Percentiles rank a stretch among this genome's conserved stretches.
Conservation (phyloP, 2,888 invertebrate genomes). For the Pantelozetes paolii region DNA sequence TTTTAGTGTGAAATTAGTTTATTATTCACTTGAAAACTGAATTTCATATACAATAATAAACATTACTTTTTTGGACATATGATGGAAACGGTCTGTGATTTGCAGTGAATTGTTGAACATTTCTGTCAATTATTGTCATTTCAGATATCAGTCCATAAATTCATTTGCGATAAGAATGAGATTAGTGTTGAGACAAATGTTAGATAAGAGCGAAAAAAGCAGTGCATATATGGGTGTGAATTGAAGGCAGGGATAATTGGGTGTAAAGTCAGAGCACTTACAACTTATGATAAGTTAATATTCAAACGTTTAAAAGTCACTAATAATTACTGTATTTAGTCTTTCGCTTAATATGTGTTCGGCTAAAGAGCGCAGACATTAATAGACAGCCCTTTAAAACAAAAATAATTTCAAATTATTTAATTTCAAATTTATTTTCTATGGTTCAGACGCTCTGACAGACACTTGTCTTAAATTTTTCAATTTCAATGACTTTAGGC, state of each 20-base stretch:
- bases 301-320: conserved; percentile 3
- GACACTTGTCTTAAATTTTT: too few relatives aligned
- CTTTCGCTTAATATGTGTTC: neutral
- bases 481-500: too few relatives aligned
- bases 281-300: conserved; percentile 33
- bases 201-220: neutral
- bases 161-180: neutral
- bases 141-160: conserved; percentile 1
- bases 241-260: conserved; percentile 28
- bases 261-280: conserved; percentile 30
- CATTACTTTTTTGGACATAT: neutral
- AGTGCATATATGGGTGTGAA: conserved; percentile 1
- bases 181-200: conserved; percentile 7
- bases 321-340: conserved; percentile 10
- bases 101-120: neutral
- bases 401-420: neutral
- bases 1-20: too few relatives aligned
- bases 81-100: conserved; percentile 1
- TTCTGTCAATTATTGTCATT: neutral
- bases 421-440: too few relatives aligned
- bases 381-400: neutral
- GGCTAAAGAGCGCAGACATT: neutral
- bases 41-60: too few relatives aligned
- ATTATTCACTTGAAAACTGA: too few relatives aligned
- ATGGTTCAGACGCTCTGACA: too few relatives aligned